phyloP scores from a whole-genome alignment of 2,888 invertebrate genomes.

The Syrphus vitripennis region DNA sequence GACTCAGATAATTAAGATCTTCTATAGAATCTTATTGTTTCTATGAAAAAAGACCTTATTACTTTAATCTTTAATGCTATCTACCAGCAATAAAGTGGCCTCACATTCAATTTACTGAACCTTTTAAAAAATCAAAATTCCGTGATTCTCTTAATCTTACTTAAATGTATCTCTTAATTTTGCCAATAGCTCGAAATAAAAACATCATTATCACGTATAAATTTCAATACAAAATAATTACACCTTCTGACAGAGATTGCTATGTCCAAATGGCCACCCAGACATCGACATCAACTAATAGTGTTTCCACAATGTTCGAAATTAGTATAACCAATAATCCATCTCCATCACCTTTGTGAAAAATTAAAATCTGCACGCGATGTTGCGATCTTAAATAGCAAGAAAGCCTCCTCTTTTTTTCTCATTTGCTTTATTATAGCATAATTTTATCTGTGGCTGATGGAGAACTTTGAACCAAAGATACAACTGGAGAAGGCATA shows the following conservation, averaged over 20 bases:
- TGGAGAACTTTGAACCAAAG: slow-evolving; percentile 45
- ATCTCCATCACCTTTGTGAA: slow-evolving; percentile 54
- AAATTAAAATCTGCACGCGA: slow-evolving; percentile 65
- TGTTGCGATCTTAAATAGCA: slow-evolving; percentile 38
- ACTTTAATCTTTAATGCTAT: no score
- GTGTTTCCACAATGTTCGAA: slow-evolving; percentile 33
- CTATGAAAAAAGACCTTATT: no score
- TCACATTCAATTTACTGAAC: not conserved
- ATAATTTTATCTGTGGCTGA: slow-evolving; percentile 19
- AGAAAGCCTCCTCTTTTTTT: slow-evolving; percentile 18
- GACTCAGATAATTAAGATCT: no score
- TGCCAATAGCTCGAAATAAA: not conserved
- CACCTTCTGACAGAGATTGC: slow-evolving; percentile 49
- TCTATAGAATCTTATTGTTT: no score
- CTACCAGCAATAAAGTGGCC: no score
- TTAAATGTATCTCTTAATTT: not conserved
- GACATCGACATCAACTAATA: slow-evolving; percentile 26
- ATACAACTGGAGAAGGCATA: not conserved
- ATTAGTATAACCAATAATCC: slow-evolving; percentile 52
- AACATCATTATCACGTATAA: slow-evolving; percentile 33
- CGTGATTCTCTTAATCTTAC: not conserved
- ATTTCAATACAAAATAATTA: slow-evolving; percentile 57
- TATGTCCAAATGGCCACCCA: slow-evolving; percentile 49
- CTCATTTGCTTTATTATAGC: not conserved
- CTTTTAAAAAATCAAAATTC: not conserved